Evolutionary conservation across 2,113 vertebrate species (phyloP), one percentile per base, ranked within the genome.

Genomic region (Toxotes chatareus): DNA sequence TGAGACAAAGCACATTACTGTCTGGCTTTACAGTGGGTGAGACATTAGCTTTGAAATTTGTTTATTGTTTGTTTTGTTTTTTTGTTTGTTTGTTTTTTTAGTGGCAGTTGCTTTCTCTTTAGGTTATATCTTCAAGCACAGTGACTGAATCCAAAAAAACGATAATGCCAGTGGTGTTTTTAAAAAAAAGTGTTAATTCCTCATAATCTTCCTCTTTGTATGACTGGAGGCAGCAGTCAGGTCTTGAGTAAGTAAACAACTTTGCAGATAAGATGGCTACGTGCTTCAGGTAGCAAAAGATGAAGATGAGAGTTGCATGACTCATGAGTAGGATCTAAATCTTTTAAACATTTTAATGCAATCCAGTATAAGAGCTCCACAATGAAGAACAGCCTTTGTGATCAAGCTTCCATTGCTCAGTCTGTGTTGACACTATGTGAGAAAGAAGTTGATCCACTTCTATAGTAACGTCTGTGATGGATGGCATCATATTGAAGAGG

Each of bases 201-300:
- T 66, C 55, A 57, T 90, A 78, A 89, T 89, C 75, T 57, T 55
- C 32, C 73, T 27, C 60, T 59, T 36, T 76, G 23, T 44, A n/a
- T 74, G 77, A 53, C 82, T 84, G 31, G 19, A 79, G 73, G 79
- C 60, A 31, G 60, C 67, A 81, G 65, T 79, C 78, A 27, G 49
- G n/a, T 40, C 46, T 38, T 81, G 67, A 83, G 87, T 79, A 64
- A 78, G 62, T 61, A 80, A 87, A 79, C 67, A 84, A 49, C 73
- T 63, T 60, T 75, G 61, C 40, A 51, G 85, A 82, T 88, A 36
- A 80, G 61, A 74, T 27, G 21, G 53, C 73, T 61, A 42, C 46
- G 13, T 76, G 76, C 76, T 78, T 83, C 73, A 86, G 47, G 53
- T 60, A 67, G 66, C 32, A 56, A 36, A 73, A 53, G 61, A 76